Evolutionary conservation across 2,888 invertebrate genomes (phyloP), one percentile per base, ranked within the genome.

Genomic region (Choreutis nemorana): DNA sequence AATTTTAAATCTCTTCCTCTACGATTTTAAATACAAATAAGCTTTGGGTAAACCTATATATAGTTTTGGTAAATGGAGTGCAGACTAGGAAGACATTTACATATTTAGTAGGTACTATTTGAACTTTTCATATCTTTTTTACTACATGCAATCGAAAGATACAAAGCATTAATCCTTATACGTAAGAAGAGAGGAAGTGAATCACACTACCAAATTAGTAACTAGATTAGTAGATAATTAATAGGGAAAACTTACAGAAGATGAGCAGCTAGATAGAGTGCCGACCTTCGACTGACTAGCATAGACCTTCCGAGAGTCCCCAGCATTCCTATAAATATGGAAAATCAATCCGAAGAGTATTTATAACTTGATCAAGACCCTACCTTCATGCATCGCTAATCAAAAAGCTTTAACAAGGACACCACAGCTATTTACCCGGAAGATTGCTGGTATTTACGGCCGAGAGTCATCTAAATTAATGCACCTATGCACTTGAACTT

Each of bases 221-320:
- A 22, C 21, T 33, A 31, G 22, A 31, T 44, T 42, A 38, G 41
- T 39, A 31, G 33, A n/a, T 27, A 22, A 28, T 18, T 35, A 32
- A 29, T 29, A 28, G 30, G 30, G 36, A 40, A 30, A 44, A 80
- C 81, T 78, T 78, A 87, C 88, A 50, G 86, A 86, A 32, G 87
- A 87, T 36, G 87, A 87, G 61, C 86, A 87, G 51, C 85, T 83
- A 31, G 87, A 86, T 23, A 84, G 82, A 48, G 84, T 81, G 45
- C 84, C 85, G 50, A 83, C 82, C 71, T 87, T 88, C 37, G 85
- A 81, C 65, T 75, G 77, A 61, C 61, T 71, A 66, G 63, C 61
- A 65, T 65, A 75, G 56, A 66, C 73, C 66, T 75, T 75, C 55
- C 75, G 70, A 56, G 65, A 55, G 40, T 80, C 72, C 62, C 75